Percentiles rank a stretch among this genome's conserved stretches.
phyloP scores from a whole-genome alignment of 1,140 invertebrate species.

The Meloidogyne exigua region DNA sequence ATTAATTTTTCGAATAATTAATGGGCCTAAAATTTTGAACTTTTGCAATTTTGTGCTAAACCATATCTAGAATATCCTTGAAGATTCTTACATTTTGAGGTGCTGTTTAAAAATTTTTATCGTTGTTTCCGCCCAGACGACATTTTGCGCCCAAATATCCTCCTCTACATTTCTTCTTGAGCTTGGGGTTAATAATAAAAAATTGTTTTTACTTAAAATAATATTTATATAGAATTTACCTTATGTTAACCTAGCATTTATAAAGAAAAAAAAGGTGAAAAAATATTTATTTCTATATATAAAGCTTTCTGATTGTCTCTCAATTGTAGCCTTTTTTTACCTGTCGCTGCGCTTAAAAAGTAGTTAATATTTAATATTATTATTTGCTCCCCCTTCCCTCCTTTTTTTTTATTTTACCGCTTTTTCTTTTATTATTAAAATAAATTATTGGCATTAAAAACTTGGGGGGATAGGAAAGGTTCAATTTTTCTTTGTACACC shows the following conservation, averaged over 20 bases:
- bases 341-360: background rate
- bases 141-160: too few relatives aligned
- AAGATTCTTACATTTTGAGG: too few relatives aligned
- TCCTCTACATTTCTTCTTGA: too few relatives aligned
- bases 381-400: background rate
- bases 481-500: too few relatives aligned
- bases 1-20: background rate
- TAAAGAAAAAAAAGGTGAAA: background rate
- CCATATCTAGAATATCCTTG: too few relatives aligned
- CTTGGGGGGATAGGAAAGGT: too few relatives aligned
- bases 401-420: background rate
- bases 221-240: too few relatives aligned
- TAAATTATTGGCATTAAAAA: background rate
- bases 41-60: too few relatives aligned
- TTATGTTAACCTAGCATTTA: background rate
- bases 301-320: background rate
- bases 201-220: too few relatives aligned
- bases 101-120: too few relatives aligned
- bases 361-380: background rate
- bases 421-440: background rate
- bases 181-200: too few relatives aligned
- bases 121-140: too few relatives aligned
- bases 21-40: background rate
- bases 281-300: background rate
- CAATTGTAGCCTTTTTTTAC: background rate